A percentile compares a stretch with the other conserved stretches of the same genome.
Evolutionary conservation across 2,113 vertebrate species (phyloP).

Genomic region (Speoplatyrhinus poulsoni): DNA sequence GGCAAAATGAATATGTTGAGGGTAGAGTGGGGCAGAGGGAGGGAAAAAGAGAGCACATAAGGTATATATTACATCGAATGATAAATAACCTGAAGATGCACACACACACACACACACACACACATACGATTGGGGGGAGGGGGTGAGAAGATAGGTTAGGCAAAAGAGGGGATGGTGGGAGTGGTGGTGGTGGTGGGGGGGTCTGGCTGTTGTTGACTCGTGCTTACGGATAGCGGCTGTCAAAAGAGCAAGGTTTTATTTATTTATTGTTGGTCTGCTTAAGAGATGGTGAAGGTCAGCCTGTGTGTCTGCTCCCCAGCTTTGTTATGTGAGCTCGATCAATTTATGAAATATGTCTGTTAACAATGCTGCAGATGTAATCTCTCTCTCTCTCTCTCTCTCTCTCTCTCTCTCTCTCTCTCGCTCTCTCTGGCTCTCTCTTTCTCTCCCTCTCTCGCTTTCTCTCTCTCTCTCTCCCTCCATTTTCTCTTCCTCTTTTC

Average conservation of each 20-base stretch:
- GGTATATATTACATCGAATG: conserved; percentile 69
- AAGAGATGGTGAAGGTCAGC: conserved; percentile 82
- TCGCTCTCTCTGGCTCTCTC: conserved; percentile 16
- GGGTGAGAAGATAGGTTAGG: conserved; percentile 40
- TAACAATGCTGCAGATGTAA: conserved; percentile 74
- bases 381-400: conserved; percentile 40
- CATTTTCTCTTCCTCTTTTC: conserved; percentile 43
- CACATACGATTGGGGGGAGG: conserved; percentile 3
- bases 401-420: conserved; percentile 24
- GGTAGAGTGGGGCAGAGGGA: conserved; percentile 28
- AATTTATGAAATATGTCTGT: conserved; percentile 81
- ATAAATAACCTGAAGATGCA: conserved; percentile 74
- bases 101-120: conserved; percentile 11
- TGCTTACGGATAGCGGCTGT: conserved; percentile 72
- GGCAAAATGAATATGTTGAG: conserved; percentile 74
- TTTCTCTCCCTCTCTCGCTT: conserved; percentile 23
- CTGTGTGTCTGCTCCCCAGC: conserved; percentile 66
- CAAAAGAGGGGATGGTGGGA: conserved; percentile 34
- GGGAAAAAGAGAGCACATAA: conserved; percentile 31
- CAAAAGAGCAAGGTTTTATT: conserved; percentile 74
- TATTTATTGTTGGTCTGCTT: conserved; percentile 80
- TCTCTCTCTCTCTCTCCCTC: conserved; percentile 27
- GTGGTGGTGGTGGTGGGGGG: conserved; percentile 41
- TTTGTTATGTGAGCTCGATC: conserved; percentile 72
- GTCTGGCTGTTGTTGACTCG: conserved; percentile 50